Evolutionary conservation across 2,797 vertebrate species (phyloP), one percentile per base, ranked within the genome.

Genomic region (Graptemys geographica): DNA sequence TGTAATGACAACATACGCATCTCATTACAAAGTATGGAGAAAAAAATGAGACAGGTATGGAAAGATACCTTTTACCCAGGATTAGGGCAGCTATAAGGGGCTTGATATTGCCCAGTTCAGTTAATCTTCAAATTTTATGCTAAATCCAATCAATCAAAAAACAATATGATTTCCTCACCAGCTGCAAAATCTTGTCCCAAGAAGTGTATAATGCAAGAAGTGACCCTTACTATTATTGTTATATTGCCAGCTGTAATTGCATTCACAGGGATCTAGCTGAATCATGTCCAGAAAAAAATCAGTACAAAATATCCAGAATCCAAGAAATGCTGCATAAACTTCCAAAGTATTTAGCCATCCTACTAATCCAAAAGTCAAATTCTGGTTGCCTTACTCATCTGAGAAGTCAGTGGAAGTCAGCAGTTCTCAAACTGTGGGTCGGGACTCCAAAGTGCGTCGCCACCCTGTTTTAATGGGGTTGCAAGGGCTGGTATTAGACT

Each of bases 321-420:
- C 76, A 90, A 89, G 91, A 37, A 93, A 94, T 57, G 44, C 49
- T 37, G 5, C 16, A 86, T 93, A 23, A 94, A 90, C 87, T 90
- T 65, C 25, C 76, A 90, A 37, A 25, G 81, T 69, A 59, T 49
- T 3, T 2, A n/a, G 28, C 57, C 82, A 84, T 8, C 33, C 10
- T 12, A 33, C 19, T 19, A 19, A 85, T 44, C 47, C 56, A 93
- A 92, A 92, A 76, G 83, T 47, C 83, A 95, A 89, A 83, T 57
- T 53, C 44, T 74, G 51, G 44, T 56, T 65, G 55, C 82, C 25
- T 83, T 84, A 87, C 21, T 88, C 57, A 41, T 2, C 28, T 23
- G 23, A 65, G 72, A 84, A 49, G 79, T 27, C 0, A 0, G 62
- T 4, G 19, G 3, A 82, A 79, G 92, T 55, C 55, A 84, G 19